Percentiles rank a stretch among this genome's conserved stretches.
phyloP scores from a whole-genome alignment of 2,113 vertebrate genomes.

The Oenanthe melanoleuca region DNA sequence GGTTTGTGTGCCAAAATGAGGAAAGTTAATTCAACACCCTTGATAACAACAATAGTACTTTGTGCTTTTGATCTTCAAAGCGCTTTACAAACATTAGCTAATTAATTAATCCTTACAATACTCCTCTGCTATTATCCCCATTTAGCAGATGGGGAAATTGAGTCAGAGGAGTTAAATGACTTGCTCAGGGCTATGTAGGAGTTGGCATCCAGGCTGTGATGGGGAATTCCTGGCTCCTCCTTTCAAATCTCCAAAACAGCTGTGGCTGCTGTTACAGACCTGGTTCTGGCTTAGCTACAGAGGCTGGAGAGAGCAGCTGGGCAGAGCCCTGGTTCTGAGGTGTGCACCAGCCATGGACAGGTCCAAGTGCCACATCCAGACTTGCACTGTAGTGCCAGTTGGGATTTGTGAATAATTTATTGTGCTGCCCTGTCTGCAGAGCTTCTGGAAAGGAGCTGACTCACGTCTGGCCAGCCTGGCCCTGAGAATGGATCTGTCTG shows the following conservation, averaged over 20 bases:
- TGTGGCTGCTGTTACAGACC: conserved; percentile 19
- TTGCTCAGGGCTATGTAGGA: neutral
- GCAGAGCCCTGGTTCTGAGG: neutral
- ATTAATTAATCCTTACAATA: conserved; percentile 59
- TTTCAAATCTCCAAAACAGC: conserved; percentile 29
- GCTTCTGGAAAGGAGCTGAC: neutral
- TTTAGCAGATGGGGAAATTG: conserved; percentile 50
- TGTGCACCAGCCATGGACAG: neutral
- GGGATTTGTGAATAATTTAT: neutral
- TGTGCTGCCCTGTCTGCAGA: neutral
- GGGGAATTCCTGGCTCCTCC: conserved; percentile 59
- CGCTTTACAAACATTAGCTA: conserved; percentile 33
- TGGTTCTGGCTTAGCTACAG: neutral
- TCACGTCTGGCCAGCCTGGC: neutral
- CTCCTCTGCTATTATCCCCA: conserved; percentile 31
- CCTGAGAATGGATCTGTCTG: neutral
- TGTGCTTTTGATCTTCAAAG: conserved; percentile 56
- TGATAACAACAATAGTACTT: conserved; percentile 59
- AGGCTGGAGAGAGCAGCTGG: neutral
- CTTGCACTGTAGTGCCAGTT: neutral
- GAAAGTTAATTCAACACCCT: conserved; percentile 64
- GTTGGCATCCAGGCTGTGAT: conserved; percentile 28
- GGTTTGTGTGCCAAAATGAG: conserved; percentile 52
- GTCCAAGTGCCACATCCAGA: neutral
- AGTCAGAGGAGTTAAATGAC: conserved; percentile 38